These are phyloP conservation scores for Pholis gunnellus DNA, from an alignment of 2,113 vertebrate species.

Conservation along the genomic window DNA sequence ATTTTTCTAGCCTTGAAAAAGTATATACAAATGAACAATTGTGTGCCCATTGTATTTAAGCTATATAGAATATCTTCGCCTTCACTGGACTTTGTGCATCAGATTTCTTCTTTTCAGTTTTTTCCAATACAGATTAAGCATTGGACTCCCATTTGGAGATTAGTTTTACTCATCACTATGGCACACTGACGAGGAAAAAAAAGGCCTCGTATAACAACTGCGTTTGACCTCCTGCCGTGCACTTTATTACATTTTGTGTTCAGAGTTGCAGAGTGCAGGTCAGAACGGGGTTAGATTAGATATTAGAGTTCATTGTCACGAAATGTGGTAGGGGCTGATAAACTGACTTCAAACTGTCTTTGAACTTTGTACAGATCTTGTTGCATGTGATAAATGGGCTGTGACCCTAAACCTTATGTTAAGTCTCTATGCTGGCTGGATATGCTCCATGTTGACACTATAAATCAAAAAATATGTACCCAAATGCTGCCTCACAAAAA, in stretches of 20 bases:
- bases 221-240: constrained; percentile 2
- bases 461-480: neutral
- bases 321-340: neutral
- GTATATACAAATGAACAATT: neutral
- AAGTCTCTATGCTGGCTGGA: neutral
- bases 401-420: neutral
- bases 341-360: neutral
- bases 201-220: neutral
- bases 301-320: neutral
- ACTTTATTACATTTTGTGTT: neutral
- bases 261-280: neutral
- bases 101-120: no score
- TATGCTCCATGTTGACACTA: neutral
- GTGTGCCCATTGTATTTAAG: neutral
- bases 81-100: neutral
- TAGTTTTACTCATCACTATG: neutral
- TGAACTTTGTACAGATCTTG: neutral
- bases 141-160: neutral
- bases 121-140: neutral
- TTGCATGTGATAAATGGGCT: neutral
- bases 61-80: neutral
- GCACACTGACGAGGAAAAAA: neutral
- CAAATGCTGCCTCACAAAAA: neutral
- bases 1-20: constrained; percentile 21
- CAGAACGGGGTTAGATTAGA: neutral